Evolutionary conservation across 2,888 invertebrate genomes (phyloP), one percentile per base, ranked within the genome.

Genomic region (Sinotaia quadrata): DNA sequence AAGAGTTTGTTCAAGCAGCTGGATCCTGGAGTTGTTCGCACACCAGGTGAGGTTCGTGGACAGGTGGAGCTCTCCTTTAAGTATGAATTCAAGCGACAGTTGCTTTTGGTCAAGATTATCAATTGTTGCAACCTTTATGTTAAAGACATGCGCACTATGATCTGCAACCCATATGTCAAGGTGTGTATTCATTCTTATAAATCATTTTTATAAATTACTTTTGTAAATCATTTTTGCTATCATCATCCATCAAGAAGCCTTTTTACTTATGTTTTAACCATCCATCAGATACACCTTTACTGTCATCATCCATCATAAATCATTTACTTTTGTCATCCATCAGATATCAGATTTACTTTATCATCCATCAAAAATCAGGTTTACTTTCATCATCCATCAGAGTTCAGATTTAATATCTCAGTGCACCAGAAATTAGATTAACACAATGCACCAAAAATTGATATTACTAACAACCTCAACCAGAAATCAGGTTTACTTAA

Each of bases 21-120:
- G 57, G 86, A 86, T 62, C 85, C 85, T 1, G 70, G 79, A 5
- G 81, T 85, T 18, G 81, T 81, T 75, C 79, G 79, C 54, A 77
- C 77, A 12, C 72, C 77, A 1, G 77, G 75, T 18, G 78, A 77
- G 24, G 71, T 79, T 2, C 77, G 75, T 54, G 86, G 86, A 2
- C 83, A 85, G 56, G 71, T 86, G 5, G 80, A 85, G 71, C 76
- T 86, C 31, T 83, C 85, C 7, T 81, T 85, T 72, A 86, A 85
- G 68, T 85, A 84, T 77, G 82, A 84, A 59, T 71, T 71, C 36
- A 77, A 78, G 54, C 68, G 78, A 31, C 75, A 81, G 29, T 71
- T 81, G 37, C 77, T 86, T 21, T 75, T 86, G 34, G 78, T 86
- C 33, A 85, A 85, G 70, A 81, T 86, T 52, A 84, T 85, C 68